These are phyloP conservation scores for Cataglyphis albicans DNA, from an alignment of 2,888 invertebrate species.

Conservation along the genomic window DNA sequence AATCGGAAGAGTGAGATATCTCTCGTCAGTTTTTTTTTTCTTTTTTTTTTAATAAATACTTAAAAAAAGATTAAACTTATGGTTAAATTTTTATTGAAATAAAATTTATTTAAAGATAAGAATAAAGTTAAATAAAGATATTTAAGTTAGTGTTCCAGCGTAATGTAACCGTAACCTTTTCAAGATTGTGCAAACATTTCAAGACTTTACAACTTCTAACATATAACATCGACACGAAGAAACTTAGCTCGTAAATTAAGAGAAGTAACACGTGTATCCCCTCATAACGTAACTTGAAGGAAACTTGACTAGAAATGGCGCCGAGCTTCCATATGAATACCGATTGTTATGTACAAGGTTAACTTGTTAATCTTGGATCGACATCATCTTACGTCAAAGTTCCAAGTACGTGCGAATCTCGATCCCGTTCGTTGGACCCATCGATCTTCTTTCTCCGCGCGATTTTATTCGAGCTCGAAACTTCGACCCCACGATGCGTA, in stretches of 20 bases:
- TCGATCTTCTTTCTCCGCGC: conserved; percentile 30
- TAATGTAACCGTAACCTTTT: neutral
- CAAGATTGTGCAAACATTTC: neutral
- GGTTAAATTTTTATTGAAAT: neutral
- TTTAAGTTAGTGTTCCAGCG: neutral
- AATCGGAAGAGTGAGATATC: neutral
- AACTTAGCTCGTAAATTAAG: conserved; percentile 12
- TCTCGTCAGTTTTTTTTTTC: neutral
- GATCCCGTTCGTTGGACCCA: conserved; percentile 7
- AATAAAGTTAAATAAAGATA: neutral
- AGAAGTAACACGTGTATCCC: neutral
- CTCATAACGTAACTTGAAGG: neutral
- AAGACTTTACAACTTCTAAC: neutral
- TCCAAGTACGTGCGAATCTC: conserved; percentile 40
- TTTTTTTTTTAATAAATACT: neutral
- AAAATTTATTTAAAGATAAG: neutral
- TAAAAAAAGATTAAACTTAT: neutral
- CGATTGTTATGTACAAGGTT: neutral
- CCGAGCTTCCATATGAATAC: neutral
- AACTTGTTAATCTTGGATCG: neutral
- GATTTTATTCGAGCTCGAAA: conserved; percentile 43
- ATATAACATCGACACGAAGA: neutral
- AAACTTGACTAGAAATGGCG: conserved; percentile 26
- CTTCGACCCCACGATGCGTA: conserved; percentile 44
- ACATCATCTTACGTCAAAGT: conserved; percentile 40